Percentiles rank a stretch among this genome's conserved stretches.
Evolutionary conservation across 2,797 vertebrate species (phyloP).

Genomic region (Pangasius krempfi): DNA sequence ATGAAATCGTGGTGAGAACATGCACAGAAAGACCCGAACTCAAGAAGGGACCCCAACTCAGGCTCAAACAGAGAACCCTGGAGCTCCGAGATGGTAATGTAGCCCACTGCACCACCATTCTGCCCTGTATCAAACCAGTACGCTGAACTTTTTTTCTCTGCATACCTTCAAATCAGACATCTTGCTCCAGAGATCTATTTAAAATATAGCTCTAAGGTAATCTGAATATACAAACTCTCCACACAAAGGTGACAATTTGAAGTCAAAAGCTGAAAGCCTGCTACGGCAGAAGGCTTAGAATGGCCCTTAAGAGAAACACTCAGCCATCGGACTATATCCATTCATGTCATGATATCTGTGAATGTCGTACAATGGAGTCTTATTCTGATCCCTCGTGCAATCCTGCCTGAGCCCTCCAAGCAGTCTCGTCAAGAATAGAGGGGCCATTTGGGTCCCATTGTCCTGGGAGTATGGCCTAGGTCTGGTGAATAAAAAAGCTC

Average conservation of each 20-base stretch:
- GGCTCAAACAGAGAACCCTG: not conserved
- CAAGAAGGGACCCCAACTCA: not conserved
- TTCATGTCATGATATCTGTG: slow-evolving; percentile 47
- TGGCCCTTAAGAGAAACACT: slow-evolving; percentile 41
- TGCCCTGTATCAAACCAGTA: not conserved
- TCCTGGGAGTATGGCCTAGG: slow-evolving; percentile 48
- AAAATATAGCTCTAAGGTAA: slow-evolving; percentile 12
- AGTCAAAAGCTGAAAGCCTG: slow-evolving; percentile 20
- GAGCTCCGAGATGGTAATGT: not conserved
- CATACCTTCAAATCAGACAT: not conserved
- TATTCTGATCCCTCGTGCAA: slow-evolving; percentile 51
- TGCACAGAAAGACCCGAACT: not conserved
- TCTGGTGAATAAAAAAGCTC: slow-evolving; percentile 42
- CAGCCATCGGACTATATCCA: slow-evolving; percentile 31
- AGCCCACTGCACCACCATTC: not conserved
- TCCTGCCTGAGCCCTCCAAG: slow-evolving; percentile 45
- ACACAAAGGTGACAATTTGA: slow-evolving; percentile 25
- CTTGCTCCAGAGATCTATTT: not conserved
- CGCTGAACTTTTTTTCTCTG: not conserved
- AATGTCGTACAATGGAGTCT: slow-evolving; percentile 47
- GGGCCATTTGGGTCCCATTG: slow-evolving; percentile 51
- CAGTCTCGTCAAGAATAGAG: slow-evolving; percentile 48
- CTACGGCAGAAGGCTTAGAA: slow-evolving; percentile 9
- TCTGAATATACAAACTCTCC: slow-evolving; percentile 20
- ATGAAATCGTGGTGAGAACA: not conserved